phyloP scores from a whole-genome alignment of 2,888 invertebrate genomes.

The Unio delphinus region DNA sequence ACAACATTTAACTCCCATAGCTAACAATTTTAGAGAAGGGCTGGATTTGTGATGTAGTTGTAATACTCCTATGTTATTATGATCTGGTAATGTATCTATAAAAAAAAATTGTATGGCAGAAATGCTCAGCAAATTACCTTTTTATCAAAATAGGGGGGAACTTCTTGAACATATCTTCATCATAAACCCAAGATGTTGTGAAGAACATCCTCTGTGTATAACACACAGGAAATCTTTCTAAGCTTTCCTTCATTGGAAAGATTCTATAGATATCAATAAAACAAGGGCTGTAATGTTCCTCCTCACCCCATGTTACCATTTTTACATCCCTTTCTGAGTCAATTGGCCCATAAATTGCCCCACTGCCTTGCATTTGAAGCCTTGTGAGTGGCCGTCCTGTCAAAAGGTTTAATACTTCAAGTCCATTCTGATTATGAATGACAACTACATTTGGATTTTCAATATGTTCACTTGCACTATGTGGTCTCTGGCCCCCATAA shows the following conservation, averaged over 20 bases:
- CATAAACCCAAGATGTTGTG: slow-evolving; percentile 56
- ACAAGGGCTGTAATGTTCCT: slow-evolving; percentile 51
- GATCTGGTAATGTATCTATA: not conserved
- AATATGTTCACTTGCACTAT: slow-evolving; percentile 60
- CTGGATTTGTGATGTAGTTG: no score
- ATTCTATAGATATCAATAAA: slow-evolving; percentile 56
- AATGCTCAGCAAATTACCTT: slow-evolving; percentile 40
- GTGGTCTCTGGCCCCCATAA: slow-evolving; percentile 64
- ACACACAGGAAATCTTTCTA: slow-evolving; percentile 60
- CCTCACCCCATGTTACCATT: slow-evolving; percentile 51
- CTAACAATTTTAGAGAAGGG: no score
- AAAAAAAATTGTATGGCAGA: not conserved
- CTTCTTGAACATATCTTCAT: slow-evolving; percentile 59
- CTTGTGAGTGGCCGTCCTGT: slow-evolving; percentile 62
- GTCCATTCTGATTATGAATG: slow-evolving; percentile 57
- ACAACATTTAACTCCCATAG: no score
- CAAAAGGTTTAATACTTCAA: slow-evolving; percentile 61
- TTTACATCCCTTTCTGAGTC: slow-evolving; percentile 58
- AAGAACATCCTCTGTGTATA: slow-evolving; percentile 54
- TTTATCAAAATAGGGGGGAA: slow-evolving; percentile 60
- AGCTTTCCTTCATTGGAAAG: slow-evolving; percentile 52
- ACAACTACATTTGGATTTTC: slow-evolving; percentile 61
- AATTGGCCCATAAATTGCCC: slow-evolving; percentile 52
- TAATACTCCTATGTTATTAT: no score
- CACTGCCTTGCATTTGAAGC: slow-evolving; percentile 45